Conservation (phyloP, 1,140 invertebrate genomes). For the Zaprionus capensis region DNA sequence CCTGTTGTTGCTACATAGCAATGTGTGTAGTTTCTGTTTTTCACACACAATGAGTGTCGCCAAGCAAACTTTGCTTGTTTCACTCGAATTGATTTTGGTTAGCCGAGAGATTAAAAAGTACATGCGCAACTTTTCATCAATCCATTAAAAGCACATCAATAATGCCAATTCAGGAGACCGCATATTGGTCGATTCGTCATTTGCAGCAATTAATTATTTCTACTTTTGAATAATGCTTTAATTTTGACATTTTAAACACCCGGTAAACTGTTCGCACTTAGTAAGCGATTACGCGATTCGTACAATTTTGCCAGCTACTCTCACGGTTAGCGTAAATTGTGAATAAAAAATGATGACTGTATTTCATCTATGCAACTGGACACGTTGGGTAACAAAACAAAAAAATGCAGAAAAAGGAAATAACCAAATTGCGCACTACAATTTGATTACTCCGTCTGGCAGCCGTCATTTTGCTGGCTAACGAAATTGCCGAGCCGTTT, state of each 20-base stretch:
- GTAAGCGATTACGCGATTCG: slow-evolving; percentile 27
- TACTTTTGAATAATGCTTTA: slow-evolving; percentile 17
- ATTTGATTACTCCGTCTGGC: slow-evolving; percentile 74
- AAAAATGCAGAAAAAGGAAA: slow-evolving; percentile 30
- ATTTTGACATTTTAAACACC: slow-evolving; percentile 28
- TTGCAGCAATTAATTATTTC: slow-evolving; percentile 25
- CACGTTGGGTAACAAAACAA: slow-evolving; percentile 6
- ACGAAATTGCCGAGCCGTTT: slow-evolving; percentile 33
- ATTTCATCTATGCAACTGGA: slow-evolving; percentile 58
- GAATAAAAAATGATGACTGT: slow-evolving; percentile 46
- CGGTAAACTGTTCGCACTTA: slow-evolving; percentile 33
- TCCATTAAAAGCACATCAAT: slow-evolving; percentile 24
- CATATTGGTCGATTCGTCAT: background rate
- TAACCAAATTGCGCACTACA: slow-evolving; percentile 66
- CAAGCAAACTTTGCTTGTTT: too few species aligned
- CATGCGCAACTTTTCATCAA: background rate
- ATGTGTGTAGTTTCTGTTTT: background rate
- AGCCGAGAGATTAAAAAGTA: background rate
- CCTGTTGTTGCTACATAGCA: background rate
- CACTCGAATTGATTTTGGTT: background rate
- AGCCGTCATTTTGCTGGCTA: slow-evolving; percentile 54
- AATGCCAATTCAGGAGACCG: slow-evolving; percentile 1
- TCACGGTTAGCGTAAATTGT: background rate
- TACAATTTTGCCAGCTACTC: slow-evolving; percentile 26
- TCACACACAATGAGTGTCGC: too few species aligned